These are phyloP conservation scores for Eupleurogrammus muticus DNA, from an alignment of 2,797 vertebrate species.

Conservation along the genomic window DNA sequence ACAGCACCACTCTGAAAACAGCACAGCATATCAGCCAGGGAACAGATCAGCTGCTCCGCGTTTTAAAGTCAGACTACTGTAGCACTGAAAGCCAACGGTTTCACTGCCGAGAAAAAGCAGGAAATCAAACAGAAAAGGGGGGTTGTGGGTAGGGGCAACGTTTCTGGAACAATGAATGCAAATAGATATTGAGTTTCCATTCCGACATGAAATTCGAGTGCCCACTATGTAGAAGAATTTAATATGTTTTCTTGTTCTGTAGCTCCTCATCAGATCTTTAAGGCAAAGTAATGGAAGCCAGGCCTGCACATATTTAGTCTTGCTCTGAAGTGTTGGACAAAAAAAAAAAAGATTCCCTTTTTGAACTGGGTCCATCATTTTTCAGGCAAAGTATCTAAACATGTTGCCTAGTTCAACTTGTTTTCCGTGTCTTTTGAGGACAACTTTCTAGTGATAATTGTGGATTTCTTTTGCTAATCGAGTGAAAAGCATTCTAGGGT, in stretches of 20 bases:
- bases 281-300: background rate
- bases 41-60: slow-evolving; percentile 25
- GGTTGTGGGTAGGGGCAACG: background rate
- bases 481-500: background rate
- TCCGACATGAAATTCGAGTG: background rate
- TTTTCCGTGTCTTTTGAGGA: background rate
- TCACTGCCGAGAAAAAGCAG: background rate
- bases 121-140: background rate
- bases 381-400: background rate
- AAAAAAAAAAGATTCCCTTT: background rate
- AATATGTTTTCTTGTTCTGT: too few species aligned
- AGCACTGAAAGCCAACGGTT: slow-evolving; percentile 1
- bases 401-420: background rate
- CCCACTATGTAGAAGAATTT: background rate
- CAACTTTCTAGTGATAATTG: background rate
- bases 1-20: slow-evolving; percentile 55
- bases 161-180: background rate
- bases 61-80: background rate
- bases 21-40: slow-evolving; percentile 11
- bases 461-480: background rate
- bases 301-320: background rate
- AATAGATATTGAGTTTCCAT: background rate
- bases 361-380: background rate
- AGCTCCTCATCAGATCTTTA: background rate
- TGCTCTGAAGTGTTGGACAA: background rate